Conservation (phyloP, 2,888 invertebrate species). For the Cheilosia scutellata region DNA sequence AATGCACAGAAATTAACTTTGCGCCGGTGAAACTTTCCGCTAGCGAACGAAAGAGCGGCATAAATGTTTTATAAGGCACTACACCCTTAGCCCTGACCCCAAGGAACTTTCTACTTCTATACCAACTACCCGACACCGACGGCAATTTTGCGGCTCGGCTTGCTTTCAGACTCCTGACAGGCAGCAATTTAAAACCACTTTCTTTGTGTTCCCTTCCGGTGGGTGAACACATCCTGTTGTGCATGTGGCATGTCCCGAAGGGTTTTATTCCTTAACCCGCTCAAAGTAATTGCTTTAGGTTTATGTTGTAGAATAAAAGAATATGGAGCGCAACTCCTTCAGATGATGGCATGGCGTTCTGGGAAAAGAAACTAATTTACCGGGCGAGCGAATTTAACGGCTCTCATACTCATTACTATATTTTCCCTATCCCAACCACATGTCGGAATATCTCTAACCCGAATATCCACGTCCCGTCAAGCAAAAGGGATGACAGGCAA, state of each 20-base stretch:
- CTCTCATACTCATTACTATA: background rate
- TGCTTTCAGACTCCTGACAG: background rate
- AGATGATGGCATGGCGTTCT: too few species aligned
- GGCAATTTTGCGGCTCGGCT: conserved; percentile 23
- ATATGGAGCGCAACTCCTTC: too few species aligned
- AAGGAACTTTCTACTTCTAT: conserved; percentile 11
- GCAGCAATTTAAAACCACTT: conserved; percentile 2
- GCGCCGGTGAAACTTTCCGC: background rate
- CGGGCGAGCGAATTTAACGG: too few species aligned
- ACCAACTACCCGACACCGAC: conserved; percentile 3
- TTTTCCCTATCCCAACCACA: background rate
- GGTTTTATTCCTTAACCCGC: conserved; percentile 6
- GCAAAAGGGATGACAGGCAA: conserved; percentile 24
- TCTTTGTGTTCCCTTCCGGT: background rate
- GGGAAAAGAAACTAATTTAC: too few species aligned
- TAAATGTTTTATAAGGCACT: conserved; percentile 37
- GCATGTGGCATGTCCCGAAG: conserved; percentile 5
- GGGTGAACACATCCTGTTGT: conserved; percentile 7
- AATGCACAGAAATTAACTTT: conserved; percentile 1
- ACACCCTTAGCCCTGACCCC: conserved; percentile 6
- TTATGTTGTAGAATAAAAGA: background rate
- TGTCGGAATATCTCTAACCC: background rate
- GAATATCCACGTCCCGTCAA: conserved; percentile 1
- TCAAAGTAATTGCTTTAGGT: too few species aligned
- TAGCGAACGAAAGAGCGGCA: too few species aligned